A percentile compares a stretch with the other conserved stretches of the same genome.
These are phyloP conservation scores for Nothoprocta perdicaria DNA, from an alignment of 2,113 vertebrate species.

Conservation along the genomic window DNA sequence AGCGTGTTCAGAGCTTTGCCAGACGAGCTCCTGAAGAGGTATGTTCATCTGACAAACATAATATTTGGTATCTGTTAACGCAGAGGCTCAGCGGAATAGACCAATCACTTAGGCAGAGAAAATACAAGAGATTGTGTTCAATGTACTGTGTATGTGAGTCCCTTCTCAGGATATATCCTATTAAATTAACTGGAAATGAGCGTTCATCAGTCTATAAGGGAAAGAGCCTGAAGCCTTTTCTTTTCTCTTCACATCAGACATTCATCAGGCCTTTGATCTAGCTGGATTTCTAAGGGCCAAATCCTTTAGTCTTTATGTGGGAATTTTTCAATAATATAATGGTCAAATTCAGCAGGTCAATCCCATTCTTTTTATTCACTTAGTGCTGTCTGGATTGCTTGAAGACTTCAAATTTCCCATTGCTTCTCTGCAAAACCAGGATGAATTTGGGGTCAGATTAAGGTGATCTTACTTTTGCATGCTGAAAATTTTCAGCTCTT, in stretches of 20 bases:
- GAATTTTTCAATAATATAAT: constrained; percentile 23
- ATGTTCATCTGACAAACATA: not conserved
- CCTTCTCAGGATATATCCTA: constrained; percentile 54
- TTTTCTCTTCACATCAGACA: constrained; percentile 50
- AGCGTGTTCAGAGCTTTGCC: not conserved
- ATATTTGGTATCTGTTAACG: not conserved
- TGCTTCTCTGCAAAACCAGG: not conserved
- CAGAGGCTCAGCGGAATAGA: constrained; percentile 9
- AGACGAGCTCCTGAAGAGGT: not conserved
- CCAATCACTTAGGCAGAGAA: constrained; percentile 27
- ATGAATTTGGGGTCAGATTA: not conserved
- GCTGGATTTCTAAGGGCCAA: constrained; percentile 1
- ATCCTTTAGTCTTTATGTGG: not conserved
- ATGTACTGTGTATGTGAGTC: constrained; percentile 27
- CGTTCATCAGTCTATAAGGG: constrained; percentile 38
- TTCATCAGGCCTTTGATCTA: constrained; percentile 60
- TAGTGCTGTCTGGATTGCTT: not conserved
- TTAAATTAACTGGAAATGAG: constrained; percentile 65
- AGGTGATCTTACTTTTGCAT: not conserved
- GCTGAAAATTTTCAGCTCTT: not conserved
- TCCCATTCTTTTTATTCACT: not conserved
- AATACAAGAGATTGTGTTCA: constrained; percentile 38
- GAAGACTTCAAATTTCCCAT: not conserved
- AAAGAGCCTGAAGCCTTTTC: constrained; percentile 47
- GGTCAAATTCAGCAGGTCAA: not conserved